Evolutionary conservation across 2,797 vertebrate genomes (phyloP), one percentile per base, ranked within the genome.

Genomic region (Microcaecilia unicolor): DNA sequence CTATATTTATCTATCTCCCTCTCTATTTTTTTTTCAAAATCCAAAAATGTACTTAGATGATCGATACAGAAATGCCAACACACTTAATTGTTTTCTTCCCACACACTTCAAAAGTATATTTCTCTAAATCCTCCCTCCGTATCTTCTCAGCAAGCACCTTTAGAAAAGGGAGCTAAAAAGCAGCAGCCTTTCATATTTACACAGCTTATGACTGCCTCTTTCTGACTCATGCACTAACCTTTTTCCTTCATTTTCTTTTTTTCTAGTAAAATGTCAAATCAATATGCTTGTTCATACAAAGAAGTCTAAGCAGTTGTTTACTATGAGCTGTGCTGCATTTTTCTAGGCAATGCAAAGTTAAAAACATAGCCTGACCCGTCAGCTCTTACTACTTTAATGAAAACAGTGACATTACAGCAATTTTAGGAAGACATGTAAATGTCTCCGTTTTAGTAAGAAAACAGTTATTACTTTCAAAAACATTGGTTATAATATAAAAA

Each of bases 201-300:
- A 27, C 37, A 30, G 50, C 50, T 49, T 55, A 9, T 48, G 22
- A 18, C 46, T 49, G 16, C 10, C 31, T 18, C 17, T 44, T 31
- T 52, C 12, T 45, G 61, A 64, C 35, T 64, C 44, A 53, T 16
- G n/a, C 14, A 28, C 26, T 44, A 44, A 43, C 34, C 30, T 58
- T 60, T 55, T 31, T 33, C 31, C 37, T 46, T 37, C 22, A 52
- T 52, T 42, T 23, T 46, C n/a, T n/a, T n/a, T 57, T 56, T 51
- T 59, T 32, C 43, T 29, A 26, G 26, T 22, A 52, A 16, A 51
- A 52, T 38, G 32, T 51, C 41, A 63, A 53, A 61, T 43, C 40
- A 54, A 19, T 46, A 41, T 15, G 9, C 31, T 49, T 42, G 28
- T 43, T 56, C 37, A 37, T 16, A 44, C 42, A 26, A 44, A 53